phyloP scores from a whole-genome alignment of 1,140 invertebrate genomes.

The Ceratina japonica region DNA sequence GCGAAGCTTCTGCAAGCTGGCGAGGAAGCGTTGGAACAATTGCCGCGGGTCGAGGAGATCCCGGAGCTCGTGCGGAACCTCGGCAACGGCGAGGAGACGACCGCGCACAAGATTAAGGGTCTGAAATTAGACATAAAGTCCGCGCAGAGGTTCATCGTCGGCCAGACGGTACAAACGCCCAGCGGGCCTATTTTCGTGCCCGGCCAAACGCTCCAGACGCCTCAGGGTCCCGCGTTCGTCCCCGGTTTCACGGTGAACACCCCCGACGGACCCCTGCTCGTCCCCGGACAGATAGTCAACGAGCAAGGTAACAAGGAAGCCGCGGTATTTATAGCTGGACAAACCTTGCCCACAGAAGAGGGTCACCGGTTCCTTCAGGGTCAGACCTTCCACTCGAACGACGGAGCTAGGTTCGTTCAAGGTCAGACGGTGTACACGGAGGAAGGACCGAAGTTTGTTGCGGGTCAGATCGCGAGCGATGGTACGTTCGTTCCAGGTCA shows the following conservation, averaged over 20 bases:
- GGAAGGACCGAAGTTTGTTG: constrained; percentile 84
- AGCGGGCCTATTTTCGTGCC: constrained; percentile 85
- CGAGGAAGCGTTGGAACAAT: constrained; percentile 77
- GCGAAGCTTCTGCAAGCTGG: constrained; percentile 80
- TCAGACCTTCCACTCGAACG: constrained; percentile 77
- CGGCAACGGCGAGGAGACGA: constrained; percentile 80
- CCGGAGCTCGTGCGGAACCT: constrained; percentile 83
- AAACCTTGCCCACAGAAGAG: constrained; percentile 70
- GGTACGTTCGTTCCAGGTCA: constrained; percentile 85
- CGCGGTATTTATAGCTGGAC: constrained; percentile 80
- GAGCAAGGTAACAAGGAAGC: constrained; percentile 65
- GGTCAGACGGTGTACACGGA: constrained; percentile 84
- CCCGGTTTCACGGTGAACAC: constrained; percentile 87
- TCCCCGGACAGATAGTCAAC: constrained; percentile 84
- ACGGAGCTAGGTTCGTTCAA: constrained; percentile 81
- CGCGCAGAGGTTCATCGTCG: constrained; percentile 83
- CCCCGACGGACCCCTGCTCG: constrained; percentile 83
- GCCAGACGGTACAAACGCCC: constrained; percentile 86
- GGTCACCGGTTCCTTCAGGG: constrained; percentile 78
- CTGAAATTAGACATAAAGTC: constrained; percentile 83
- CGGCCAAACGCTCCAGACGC: constrained; percentile 86
- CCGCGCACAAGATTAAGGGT: constrained; percentile 82
- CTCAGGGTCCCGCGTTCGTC: constrained; percentile 84
- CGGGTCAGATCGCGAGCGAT: constrained; percentile 81
- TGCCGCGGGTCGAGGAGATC: constrained; percentile 84